Evolutionary conservation across 2,888 invertebrate genomes (phyloP).

Genomic region (Plemyria rubiginata): DNA sequence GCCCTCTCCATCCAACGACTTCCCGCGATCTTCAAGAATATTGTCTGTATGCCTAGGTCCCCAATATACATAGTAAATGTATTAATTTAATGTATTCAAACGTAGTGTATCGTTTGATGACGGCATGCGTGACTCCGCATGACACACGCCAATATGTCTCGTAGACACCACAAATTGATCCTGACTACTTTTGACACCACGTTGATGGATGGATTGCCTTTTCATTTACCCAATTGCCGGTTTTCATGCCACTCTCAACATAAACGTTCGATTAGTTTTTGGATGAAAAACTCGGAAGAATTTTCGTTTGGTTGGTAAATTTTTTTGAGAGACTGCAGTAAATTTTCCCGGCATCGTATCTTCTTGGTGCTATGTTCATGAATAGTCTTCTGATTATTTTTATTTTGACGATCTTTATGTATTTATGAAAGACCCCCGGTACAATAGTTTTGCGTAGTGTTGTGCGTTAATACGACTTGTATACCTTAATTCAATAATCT

Average conservation of each 20-base stretch:
- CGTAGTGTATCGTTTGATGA: slow-evolving; percentile 37
- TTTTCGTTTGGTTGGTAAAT: slow-evolving; percentile 21
- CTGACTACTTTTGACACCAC: slow-evolving; percentile 47
- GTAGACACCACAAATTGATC: slow-evolving; percentile 52
- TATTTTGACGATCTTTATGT: no score
- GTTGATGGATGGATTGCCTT: slow-evolving; percentile 56
- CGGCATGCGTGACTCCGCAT: slow-evolving; percentile 60
- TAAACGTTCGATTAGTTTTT: slow-evolving; percentile 36
- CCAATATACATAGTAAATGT: no score
- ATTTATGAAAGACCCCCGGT: no score
- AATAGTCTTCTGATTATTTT: no score
- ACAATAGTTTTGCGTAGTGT: no score
- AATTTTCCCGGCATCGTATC: neutral
- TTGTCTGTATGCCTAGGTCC: no score
- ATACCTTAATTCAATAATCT: no score
- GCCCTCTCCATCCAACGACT: no score
- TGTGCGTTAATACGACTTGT: no score
- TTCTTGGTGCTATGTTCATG: no score
- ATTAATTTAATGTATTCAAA: slow-evolving; percentile 13
- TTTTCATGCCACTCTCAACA: slow-evolving; percentile 24
- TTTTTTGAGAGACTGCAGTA: slow-evolving; percentile 12
- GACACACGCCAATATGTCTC: slow-evolving; percentile 55
- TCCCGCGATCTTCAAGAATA: no score
- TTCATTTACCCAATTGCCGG: slow-evolving; percentile 52
- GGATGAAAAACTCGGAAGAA: slow-evolving; percentile 26